Evolutionary conservation across 2,888 invertebrate genomes (phyloP), one percentile per base, ranked within the genome.

Genomic region (Eilema griseolum): DNA sequence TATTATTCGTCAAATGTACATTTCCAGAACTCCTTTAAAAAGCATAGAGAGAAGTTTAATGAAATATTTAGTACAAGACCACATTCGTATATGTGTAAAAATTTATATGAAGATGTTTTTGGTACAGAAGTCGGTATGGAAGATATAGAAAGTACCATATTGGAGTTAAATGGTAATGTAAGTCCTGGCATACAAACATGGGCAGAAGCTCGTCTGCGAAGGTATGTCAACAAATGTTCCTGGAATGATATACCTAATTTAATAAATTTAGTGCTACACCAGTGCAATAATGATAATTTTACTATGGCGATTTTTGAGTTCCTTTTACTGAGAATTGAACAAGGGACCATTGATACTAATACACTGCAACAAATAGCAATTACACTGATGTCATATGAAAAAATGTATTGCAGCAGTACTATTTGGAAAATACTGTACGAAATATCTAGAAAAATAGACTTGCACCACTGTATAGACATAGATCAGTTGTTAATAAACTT

Each of bases 351-450:
- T 33, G 70, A 86, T 67, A 65, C 87, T 24, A 70, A 81, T 72
- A 56, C 83, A 24, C 70, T 91, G 46, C 31, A 68, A 70, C 63
- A 89, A 66, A 82, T 92, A 20, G 78, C 78, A 68, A 69, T 85
- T 56, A 75, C 84, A 63, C 82, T 94, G n/a, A 65, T 91, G n/a
- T 46, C 68, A 26, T 86, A 78, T 74, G 77, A 87, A 68, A 82
- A 83, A 12, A 89, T 83, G 74, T 86, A 79, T 74, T 71, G 76
- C 16, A 88, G 88, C 76, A 77, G 83, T 78, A 72, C 84, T 20
- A 76, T 89, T 75, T 95, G 93, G 93, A 85, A 87, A 75, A 86
- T 91, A 24, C 73, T 95, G 11, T 93, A 91, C 79, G 76, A 86
- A 75, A 89, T 94, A 80, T 90, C 92, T 63, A 70, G 79, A 61